Evolutionary conservation across 2,113 vertebrate species (phyloP), one percentile per base, ranked within the genome.

Genomic region (Aegithalos caudatus): DNA sequence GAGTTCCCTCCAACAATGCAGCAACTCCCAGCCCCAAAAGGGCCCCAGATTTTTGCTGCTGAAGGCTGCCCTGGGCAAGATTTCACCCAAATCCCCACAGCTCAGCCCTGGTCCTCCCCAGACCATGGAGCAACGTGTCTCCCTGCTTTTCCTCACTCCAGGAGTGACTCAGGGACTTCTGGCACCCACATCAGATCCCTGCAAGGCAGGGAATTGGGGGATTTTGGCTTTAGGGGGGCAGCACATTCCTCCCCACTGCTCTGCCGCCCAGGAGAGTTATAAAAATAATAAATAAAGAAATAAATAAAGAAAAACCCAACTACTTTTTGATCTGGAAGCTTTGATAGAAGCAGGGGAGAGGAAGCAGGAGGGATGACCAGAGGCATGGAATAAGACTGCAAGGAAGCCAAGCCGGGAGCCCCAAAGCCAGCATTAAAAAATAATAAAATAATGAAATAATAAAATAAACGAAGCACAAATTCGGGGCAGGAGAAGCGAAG

Each of bases 51-150:
- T 93, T 56, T 21, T 28, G 9, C 35, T 64, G 50, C 38, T 3
- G 0, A 53, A 50, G 1, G 15, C 16, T 61, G 40, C 38, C 28
- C 44, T 3, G 61, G 1, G 40, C 28, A 7, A 23, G 6, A 5
- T 25, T 47, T 57, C 25, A 31, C 35, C 40, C 77, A 38, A 11
- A 12, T 47, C 11, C 77, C 24, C 50, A 3, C 0, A 1, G 27
- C 7, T 65, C 54, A 69, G 56, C 29, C 16, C 61, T n/a, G 29
- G 60, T 35, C 2, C 23, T 23, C 24, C 56, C n/a, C 2, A 2
- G 22, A 7, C 7, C 42, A 6, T 0, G 3, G 25, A 8, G 9
- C 1, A 22, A 4, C 0, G 2, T 5, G 3, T 15, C 0, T 90
- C 71, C 38, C 50, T 15, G 51, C 14, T 35, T 23, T 17, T 35